A percentile compares a stretch with the other conserved stretches of the same genome.
phyloP scores from a whole-genome alignment of 1,140 invertebrate species.

The Drosophila ironensis region DNA sequence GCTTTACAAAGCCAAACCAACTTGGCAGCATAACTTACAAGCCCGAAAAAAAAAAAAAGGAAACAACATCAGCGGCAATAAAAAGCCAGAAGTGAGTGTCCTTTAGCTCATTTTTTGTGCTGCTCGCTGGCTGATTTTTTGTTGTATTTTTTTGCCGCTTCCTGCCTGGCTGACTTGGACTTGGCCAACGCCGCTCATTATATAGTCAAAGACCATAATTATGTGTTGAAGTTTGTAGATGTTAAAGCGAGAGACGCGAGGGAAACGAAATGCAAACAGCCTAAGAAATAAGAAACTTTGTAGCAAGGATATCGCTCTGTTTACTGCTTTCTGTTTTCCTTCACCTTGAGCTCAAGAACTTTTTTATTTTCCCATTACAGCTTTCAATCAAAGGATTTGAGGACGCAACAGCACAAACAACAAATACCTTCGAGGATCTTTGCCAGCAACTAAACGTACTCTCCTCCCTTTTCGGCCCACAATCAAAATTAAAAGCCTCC shows the following conservation, averaged over 20 bases:
- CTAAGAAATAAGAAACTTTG: slow-evolving; percentile 12
- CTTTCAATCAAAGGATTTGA: slow-evolving; percentile 73
- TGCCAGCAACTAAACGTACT: neutral
- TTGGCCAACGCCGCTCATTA: slow-evolving; percentile 71
- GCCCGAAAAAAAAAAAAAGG: slow-evolving; percentile 43
- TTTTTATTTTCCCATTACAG: slow-evolving; percentile 25
- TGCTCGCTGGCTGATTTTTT: slow-evolving; percentile 9
- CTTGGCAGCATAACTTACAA: slow-evolving; percentile 69
- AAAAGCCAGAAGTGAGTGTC: slow-evolving; percentile 76
- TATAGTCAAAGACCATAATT: slow-evolving; percentile 81
- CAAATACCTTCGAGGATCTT: slow-evolving; percentile 29
- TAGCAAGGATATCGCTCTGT: slow-evolving; percentile 20
- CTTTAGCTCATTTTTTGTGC: slow-evolving; percentile 63
- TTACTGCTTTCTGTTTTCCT: neutral
- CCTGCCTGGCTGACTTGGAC: slow-evolving; percentile 61
- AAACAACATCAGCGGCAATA: slow-evolving; percentile 51
- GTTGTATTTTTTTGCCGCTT: slow-evolving; percentile 41
- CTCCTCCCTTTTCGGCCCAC: slow-evolving; percentile 35
- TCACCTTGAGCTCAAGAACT: slow-evolving; percentile 13
- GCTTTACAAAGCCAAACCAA: slow-evolving; percentile 61
- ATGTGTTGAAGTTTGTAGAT: slow-evolving; percentile 78
- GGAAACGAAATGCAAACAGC: slow-evolving; percentile 1
- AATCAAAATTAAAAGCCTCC: slow-evolving; percentile 62
- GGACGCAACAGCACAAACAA: slow-evolving; percentile 25
- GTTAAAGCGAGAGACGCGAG: slow-evolving; percentile 42